Base-by-base conservation (phyloP, 2,888 invertebrate genomes). In the Stenodema calcarata region DNA sequence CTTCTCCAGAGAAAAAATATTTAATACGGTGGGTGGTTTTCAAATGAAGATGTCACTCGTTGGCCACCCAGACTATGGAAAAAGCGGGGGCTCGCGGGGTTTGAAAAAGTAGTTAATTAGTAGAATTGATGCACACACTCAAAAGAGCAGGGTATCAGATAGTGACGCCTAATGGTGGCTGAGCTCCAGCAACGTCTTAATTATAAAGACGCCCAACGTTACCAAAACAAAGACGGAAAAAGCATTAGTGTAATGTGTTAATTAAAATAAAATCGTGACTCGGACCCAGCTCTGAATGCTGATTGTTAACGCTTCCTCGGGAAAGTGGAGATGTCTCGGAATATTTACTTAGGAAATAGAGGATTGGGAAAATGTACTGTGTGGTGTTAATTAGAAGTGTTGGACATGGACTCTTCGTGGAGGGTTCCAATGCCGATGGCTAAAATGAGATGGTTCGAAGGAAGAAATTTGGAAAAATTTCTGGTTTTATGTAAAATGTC, bases 41-140 rank as follows among this genome's bases (percentile, higher is more conserved):
- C 12, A 11, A 18, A 73, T 73, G 73, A 73, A 73, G 73, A 73
- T 41, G 73, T 73, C 30, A 35, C 41, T 73, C 18, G 62, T 12
- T 30, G 73, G 35, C 73, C 73, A 73, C 73, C 73, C 73, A 18
- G 35, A 23, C 16, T 14, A 73, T 9, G 16, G 73, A 73, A 18
- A 18, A 73, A 11, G 41, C 9, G 35, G 41, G 28, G 28, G n/a
- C 73, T 28, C 35, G 14, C 73, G 35, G 14, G 18, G 73, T 18
- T 83, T 81, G 83, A 83, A 83, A 70, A 83, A 83, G 83, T 70
- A 70, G 83, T 83, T 83, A 83, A 83, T 83, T 83, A 83, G 83
- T 83, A 83, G 83, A 83, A 83, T 83, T 83, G 83, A 83, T 83
- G 83, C 70, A 70, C 44, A 69, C 83, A 44, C 83, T 83, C 83